Evolutionary conservation across 2,113 vertebrate species (phyloP), one percentile per base, ranked within the genome.

Genomic region (Toxostoma redivivum): DNA sequence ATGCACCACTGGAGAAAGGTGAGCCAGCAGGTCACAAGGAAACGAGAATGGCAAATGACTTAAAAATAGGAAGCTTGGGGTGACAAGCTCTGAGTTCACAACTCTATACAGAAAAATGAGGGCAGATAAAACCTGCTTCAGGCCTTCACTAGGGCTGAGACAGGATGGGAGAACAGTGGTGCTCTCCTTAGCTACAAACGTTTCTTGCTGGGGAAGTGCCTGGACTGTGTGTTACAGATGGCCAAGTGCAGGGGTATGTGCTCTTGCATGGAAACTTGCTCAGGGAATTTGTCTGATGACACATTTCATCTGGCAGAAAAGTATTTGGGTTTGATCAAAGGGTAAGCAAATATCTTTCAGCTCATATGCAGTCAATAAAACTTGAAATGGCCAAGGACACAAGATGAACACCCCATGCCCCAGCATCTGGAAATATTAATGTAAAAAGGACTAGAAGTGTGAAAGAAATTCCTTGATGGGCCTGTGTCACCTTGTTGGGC

Each of bases 241-340:
- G 19, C 27, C 61, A 45, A 12, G 38, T 40, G 54, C 48, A 54
- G 19, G 15, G 11, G 3, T 8, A 3, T 19, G 12, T 12, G 57
- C 24, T 50, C 48, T 58, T 44, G 33, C 56, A 11, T 11, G 64
- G 82, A 78, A 90, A 90, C 54, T 72, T 56, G 28, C 48, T 92
- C 47, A 47, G 51, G 61, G 61, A 37, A 54, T 87, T 89, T 82
- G 25, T 64, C 81, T 80, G 48, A 60, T 6, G 20, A n/a, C 69
- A 72, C 37, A 25, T 87, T 93, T 65, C 81, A 82, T 71, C 65
- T 87, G 61, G 61, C 51, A 89, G 31, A 71, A 61, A 91, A 90
- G 42, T 80, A 45, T 69, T 92, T 73, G 62, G 38, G 44, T 73
- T 92, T 95, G 87, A 93, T 95, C 93, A 95, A 91, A 92, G 87